phyloP scores from a whole-genome alignment of 2,888 invertebrate genomes.

The Philereme vetulata region DNA sequence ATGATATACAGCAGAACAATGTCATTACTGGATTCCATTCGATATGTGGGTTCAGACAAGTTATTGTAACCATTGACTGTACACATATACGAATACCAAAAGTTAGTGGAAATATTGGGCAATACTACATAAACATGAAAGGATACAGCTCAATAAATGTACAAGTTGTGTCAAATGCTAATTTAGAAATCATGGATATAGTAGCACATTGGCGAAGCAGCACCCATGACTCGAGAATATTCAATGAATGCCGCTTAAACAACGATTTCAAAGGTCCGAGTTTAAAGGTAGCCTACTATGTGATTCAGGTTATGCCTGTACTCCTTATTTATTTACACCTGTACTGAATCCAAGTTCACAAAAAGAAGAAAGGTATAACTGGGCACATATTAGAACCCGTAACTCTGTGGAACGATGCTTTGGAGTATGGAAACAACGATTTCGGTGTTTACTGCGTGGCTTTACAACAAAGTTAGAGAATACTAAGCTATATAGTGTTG shows the following conservation, averaged over 20 bases:
- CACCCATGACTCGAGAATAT: not conserved
- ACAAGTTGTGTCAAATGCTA: not conserved
- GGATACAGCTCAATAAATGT: constrained; percentile 3
- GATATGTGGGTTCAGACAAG: too few relatives aligned
- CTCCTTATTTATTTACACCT: not conserved
- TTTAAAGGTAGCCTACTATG: too few relatives aligned
- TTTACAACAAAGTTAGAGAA: constrained; percentile 2
- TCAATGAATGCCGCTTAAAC: not conserved
- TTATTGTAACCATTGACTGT: constrained; percentile 7
- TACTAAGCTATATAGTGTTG: constrained; percentile 1
- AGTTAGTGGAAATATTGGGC: too few relatives aligned
- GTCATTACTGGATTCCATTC: too few relatives aligned
- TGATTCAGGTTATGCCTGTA: too few relatives aligned
- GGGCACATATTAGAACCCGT: constrained; percentile 1
- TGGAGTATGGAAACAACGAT: constrained; percentile 9
- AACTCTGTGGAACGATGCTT: constrained; percentile 13
- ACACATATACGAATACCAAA: constrained; percentile 7
- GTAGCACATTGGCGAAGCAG: not conserved
- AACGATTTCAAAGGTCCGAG: too few relatives aligned
- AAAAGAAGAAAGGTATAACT: constrained; percentile 1
- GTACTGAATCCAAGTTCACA: not conserved
- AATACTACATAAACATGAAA: not conserved
- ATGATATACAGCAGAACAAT: too few relatives aligned
- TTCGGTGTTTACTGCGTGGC: constrained; percentile 1
- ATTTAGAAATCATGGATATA: not conserved